Evolutionary conservation across 2,888 invertebrate species (phyloP), one percentile per base, ranked within the genome.

Genomic region (Maniola hyperantus): DNA sequence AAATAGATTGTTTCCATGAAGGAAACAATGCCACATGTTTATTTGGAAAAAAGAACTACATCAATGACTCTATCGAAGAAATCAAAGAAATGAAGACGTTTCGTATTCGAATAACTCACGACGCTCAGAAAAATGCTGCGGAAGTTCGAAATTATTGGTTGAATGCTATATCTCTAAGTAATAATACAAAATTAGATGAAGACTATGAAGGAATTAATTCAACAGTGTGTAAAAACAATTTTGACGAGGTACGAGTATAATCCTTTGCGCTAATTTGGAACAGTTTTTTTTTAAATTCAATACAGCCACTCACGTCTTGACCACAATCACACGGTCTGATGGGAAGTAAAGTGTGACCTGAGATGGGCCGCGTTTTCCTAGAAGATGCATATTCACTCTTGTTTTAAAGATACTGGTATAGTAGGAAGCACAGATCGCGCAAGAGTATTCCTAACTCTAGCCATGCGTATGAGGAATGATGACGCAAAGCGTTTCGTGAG

Each of bases 11-110:
- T 77, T 76, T 73, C 15, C 76, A 88, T 61, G 83, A 83, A 55
- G 79, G 89, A 0, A 82, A 80, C 0, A 88, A 89, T 87, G 73
- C 86, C 66, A 75, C 88, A 77, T 83, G 93, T 86, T 59, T 75
- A 80, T 80, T 89, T 74, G 81, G 90, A 74, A 81, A 81, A 73
- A 73, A 85, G 78, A 74, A 86, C 77, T 77, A 84, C 73, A 72
- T 84, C 74, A 68, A 79, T 73, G 78, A 91, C 77, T 76, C 84
- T 71, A 80, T 78, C 42, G 80, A 81, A 44, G 72, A 72, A 5
- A 73, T 72, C n/a, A 76, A 78, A 65, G 81, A 83, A 69, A 74
- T 73, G 2, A 74, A 73, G 1, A 72, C 74, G 65, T 85, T 82
- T 63, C 81, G 82, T 7, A 78, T 88, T 50, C 83, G 87, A 71